Percentiles rank a stretch among this genome's conserved stretches.
Conservation (phyloP, 2,888 invertebrate species). For the Plusia festucae region DNA sequence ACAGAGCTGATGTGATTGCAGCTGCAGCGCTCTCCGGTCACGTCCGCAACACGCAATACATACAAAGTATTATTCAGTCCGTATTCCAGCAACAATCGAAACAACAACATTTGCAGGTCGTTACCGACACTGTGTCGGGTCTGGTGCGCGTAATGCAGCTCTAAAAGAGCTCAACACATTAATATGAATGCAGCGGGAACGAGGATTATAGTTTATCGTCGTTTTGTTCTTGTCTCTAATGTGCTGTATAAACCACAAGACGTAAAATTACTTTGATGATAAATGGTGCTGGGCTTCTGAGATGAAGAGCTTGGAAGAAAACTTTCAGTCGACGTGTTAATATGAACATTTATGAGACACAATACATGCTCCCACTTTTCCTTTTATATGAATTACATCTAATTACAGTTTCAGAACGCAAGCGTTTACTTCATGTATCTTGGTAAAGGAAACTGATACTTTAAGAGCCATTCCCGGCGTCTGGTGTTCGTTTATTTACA, state of each 20-base stretch:
- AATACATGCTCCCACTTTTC: background rate
- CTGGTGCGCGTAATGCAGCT: background rate
- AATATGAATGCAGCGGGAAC: background rate
- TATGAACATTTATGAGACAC: background rate
- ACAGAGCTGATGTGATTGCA: conserved; percentile 25
- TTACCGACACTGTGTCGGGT: background rate
- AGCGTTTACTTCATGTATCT: background rate
- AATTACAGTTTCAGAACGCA: background rate
- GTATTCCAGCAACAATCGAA: conserved; percentile 20
- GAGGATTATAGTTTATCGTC: background rate
- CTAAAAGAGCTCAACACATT: conserved; percentile 3
- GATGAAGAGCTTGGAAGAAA: background rate
- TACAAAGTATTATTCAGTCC: conserved; percentile 18
- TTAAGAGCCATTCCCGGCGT: background rate
- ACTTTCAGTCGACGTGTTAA: background rate
- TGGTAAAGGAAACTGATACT: conserved; percentile 1
- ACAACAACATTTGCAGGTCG: background rate
- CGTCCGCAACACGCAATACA: conserved; percentile 40
- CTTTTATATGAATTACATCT: background rate
- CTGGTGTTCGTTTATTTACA: background rate
- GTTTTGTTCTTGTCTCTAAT: background rate
- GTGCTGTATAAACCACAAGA: conserved; percentile 1
- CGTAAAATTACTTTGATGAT: background rate
- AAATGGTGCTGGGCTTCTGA: background rate
- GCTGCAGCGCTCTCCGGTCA: conserved; percentile 25